Evolutionary conservation across 2,797 vertebrate genomes (phyloP).

Genomic region (Callimico goeldii): DNA sequence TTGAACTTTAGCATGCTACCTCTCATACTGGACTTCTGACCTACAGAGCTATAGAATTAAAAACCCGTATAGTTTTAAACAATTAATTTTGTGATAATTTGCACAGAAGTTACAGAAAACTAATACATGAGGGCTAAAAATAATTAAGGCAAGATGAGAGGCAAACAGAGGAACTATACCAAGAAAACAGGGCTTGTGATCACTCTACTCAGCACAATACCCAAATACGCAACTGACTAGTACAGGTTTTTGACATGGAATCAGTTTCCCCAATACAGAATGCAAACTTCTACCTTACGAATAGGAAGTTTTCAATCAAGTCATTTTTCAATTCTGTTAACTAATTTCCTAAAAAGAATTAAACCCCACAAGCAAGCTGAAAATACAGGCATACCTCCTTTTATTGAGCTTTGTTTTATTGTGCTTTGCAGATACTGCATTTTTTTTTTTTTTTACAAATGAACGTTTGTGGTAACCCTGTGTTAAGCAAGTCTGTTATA

Average conservation of each 20-base stretch:
- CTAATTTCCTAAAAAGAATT: constrained; percentile 12
- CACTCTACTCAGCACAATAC: neutral
- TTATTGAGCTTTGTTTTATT: neutral
- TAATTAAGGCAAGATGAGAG: neutral
- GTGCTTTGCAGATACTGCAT: neutral
- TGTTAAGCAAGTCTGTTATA: neutral
- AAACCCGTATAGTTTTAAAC: neutral
- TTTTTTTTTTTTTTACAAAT: neutral
- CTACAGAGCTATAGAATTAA: neutral
- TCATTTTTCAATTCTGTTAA: neutral
- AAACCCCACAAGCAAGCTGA: neutral
- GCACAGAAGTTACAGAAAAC: neutral
- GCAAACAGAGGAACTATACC: neutral
- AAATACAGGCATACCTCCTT: neutral
- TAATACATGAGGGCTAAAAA: neutral
- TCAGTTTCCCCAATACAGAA: neutral
- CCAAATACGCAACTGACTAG: neutral
- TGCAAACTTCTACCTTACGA: neutral
- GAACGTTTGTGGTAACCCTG: neutral
- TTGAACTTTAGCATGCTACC: neutral
- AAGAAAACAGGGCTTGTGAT: neutral
- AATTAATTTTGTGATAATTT: neutral
- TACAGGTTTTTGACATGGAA: neutral
- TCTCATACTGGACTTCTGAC: neutral
- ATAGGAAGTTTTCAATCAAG: neutral